phyloP scores from a whole-genome alignment of 2,113 vertebrate genomes.

The Pimephales promelas region DNA sequence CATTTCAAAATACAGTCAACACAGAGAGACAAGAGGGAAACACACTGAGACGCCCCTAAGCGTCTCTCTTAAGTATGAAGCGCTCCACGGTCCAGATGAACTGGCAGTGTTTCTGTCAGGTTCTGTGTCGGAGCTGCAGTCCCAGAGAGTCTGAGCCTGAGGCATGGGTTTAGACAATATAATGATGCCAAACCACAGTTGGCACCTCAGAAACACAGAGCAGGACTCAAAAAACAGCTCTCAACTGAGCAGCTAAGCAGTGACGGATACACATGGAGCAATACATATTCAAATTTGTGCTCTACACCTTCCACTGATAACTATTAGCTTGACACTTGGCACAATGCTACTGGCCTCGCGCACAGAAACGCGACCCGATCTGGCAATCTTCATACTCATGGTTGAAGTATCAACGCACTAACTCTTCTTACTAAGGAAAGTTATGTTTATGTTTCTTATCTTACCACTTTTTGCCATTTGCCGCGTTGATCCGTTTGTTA shows the following conservation, averaged over 20 bases:
- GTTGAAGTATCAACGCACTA: no score
- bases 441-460: no score
- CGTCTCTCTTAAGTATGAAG: not conserved
- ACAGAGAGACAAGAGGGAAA: conserved; percentile 6
- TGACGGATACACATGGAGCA: not conserved
- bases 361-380: no score
- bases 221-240: conserved; percentile 26
- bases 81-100: conserved; percentile 20
- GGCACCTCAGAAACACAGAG: conserved; percentile 21
- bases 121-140: not conserved
- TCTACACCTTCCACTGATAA: not conserved
- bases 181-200: conserved; percentile 27
- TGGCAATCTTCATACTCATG: no score
- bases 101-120: conserved; percentile 25
- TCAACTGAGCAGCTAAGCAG: not conserved
- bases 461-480: no score
- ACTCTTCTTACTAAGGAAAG: no score
- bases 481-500: no score
- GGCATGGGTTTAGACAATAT: conserved; percentile 17
- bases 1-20: conserved; percentile 11
- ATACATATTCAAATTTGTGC: not conserved
- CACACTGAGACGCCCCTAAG: conserved; percentile 8
- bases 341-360: no score
- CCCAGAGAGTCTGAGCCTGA: conserved; percentile 37
- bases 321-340: not conserved